Base-by-base conservation (phyloP, 2,113 vertebrate species). In the Lophotis ruficrista region DNA sequence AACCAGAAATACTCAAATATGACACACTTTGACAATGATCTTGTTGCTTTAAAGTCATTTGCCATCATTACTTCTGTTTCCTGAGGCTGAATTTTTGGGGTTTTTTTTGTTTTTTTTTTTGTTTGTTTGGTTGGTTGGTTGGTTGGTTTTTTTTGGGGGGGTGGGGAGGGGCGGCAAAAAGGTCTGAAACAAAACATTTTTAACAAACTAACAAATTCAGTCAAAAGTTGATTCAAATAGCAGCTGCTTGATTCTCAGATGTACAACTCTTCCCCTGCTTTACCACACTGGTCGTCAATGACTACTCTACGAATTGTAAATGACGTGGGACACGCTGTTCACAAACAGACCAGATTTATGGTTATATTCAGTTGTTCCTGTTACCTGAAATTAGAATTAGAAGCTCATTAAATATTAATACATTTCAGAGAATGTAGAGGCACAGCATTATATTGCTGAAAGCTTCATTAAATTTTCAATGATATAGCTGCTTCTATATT, bases 381-480 rank as follows among this genome's bases (percentile, higher is more conserved):
- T 91, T 97, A 98, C 94, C 96, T 97, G 97, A 98, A 98, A 97
- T 97, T 89, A 97, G 90, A 98, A 98, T 68, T 95, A 97, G 94
- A 98, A 92, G 80, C 77, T 98, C 97, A 98, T 98, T 97, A 98
- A 98, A 98, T 97, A 98, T 98, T 50, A 87, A 98, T 98, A 88
- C 4, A 47, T 85, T 96, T 94, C 92, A 96, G 94, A 94, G 88
- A 96, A 95, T 75, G 95, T 71, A 96, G 96, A 97, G 62, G 78
- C 92, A 95, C 94, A 96, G 97, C 94, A 97, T 93, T 96, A 94
- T 97, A 98, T 96, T 96, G 98, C 98, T 95, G 94, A 93, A 98
- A 95, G 30, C 88, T 76, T 98, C 98, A 98, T 98, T 98, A 98
- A 97, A 98, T 98, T 98, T 98, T 98, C 97, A 98, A 95, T 97